Base-by-base conservation (phyloP, 2,113 vertebrate species). In the Natator depressus region DNA sequence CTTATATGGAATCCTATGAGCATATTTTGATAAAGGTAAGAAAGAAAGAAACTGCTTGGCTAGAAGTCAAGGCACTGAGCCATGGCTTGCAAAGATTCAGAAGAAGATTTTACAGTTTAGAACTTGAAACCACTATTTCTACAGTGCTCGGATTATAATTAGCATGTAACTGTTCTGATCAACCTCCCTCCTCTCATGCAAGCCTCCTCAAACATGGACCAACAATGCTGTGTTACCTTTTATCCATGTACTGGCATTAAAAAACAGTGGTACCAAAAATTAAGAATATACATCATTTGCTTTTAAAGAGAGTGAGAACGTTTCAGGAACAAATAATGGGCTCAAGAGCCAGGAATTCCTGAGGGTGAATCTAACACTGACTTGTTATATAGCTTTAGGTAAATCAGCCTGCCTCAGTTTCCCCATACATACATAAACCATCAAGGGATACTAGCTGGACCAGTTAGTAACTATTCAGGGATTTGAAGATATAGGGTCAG, bases 121-220 rank as follows among this genome's bases (percentile, higher is more conserved):
- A 46, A 76, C 72, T 46, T 3, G 3, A 82, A 92, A 91, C 22
- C 2, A 78, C 38, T 89, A 80, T 51, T 62, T 72, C 87, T 89
- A n/a, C 80, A 54, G 17, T 88, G 81, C 81, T 49, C 49, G 54
- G 51, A 83, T 88, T 22, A 14, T 31, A 90, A 79, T 80, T 13
- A 42, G 87, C 2, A 51, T 0, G 1, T 5, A 76, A 38, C 49
- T 90, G 7, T 29, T 54, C 31, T 0, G 3, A 69, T 20, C 80
- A 85, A 84, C 38, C 72, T 5, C 27, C 19, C 19, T 42, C 46
- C 51, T 31, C 38, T 47, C 1, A 19, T 8, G 17, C 83, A n/a
- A n/a, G 0, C 13, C 46, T 27, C 19, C 62, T 75, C 76, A 47
- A 46, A 94, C 42, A 47, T 7, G 76, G 42, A 27, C 81, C 22